Evolutionary conservation across 1,140 invertebrate genomes (phyloP), one percentile per base, ranked within the genome.

Genomic region (Asbolus verrucosus): DNA sequence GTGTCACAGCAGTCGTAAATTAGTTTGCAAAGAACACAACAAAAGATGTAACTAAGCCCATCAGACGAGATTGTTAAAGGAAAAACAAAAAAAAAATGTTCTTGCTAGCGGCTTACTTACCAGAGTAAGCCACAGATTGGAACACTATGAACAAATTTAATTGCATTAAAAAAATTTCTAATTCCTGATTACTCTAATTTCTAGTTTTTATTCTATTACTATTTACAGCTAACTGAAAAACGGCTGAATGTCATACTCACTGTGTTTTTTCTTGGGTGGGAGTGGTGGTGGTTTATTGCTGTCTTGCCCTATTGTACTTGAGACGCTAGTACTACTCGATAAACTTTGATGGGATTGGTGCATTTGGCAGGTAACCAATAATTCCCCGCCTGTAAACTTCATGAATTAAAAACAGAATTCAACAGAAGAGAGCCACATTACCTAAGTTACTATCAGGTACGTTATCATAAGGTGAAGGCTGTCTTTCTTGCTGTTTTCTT

Each of bases 101-200:
- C 46, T 54, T 36, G 41, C 43, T 41, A 66, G 71, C 62, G 69
- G 70, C 82, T 84, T 85, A 92, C 92, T 94, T 92, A 94, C 92
- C 92, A 84, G 92, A 93, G 87, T 94, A 94, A 85, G 92, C 92
- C 90, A 94, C 92, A 86, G 91, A 93, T 90, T 94, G 92, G 91
- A 94, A 94, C 91, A 93, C 92, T 94, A 88, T 85, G 84, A 65
- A 74, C 54, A 75, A 67, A 54, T 67, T 67, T 46, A 46, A 65
- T 43, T 30, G 19, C 24, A 63, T 63, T 63, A 63, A 38, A 63
- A 63, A 63, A 38, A 14, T 62, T 39, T 18, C 24, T 24, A 61
- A 9, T 13, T 27, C 13, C n/a, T n/a, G 33, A 63, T 18, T n/a
- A 39, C 2, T 61, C 36, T 39, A 24, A 18, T 41, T 19, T 38